These are phyloP conservation scores for Latheticus oryzae DNA, from an alignment of 2,888 invertebrate species.

Conservation along the genomic window DNA sequence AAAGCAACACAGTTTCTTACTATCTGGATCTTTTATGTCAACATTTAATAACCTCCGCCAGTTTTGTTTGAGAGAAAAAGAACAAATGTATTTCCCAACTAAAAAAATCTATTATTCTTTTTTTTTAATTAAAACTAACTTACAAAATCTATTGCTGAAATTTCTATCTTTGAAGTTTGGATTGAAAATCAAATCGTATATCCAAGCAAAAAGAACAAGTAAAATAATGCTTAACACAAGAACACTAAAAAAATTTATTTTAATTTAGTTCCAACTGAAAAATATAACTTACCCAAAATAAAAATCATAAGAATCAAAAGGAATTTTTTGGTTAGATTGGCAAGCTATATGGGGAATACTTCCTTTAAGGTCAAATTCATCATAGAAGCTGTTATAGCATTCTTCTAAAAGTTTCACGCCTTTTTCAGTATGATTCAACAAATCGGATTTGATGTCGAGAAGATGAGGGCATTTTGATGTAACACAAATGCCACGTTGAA, in stretches of 20 bases:
- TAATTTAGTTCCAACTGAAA: too few relatives aligned
- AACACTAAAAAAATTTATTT: background rate
- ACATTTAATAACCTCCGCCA: background rate
- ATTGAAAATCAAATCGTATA: background rate
- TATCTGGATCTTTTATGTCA: background rate
- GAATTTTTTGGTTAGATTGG: too few relatives aligned
- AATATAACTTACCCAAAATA: too few relatives aligned
- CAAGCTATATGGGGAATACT: too few relatives aligned
- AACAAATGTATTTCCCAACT: background rate
- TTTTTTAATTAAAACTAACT: background rate
- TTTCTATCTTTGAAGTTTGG: background rate
- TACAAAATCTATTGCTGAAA: background rate
- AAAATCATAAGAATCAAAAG: too few relatives aligned
- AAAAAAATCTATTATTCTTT: background rate
- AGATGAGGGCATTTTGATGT: too few relatives aligned
- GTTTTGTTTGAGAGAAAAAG: constrained; percentile 1
- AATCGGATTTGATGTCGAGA: too few relatives aligned
- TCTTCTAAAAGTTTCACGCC: too few relatives aligned
- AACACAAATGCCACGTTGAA: too few relatives aligned
- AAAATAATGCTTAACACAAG: background rate
- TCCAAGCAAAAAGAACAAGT: background rate
- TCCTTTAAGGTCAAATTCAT: too few relatives aligned
- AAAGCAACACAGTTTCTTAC: background rate
- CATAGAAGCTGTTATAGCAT: too few relatives aligned
- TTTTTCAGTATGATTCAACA: too few relatives aligned